These are phyloP conservation scores for Amblyraja radiata DNA, from an alignment of 2,797 vertebrate genomes.

Conservation along the genomic window DNA sequence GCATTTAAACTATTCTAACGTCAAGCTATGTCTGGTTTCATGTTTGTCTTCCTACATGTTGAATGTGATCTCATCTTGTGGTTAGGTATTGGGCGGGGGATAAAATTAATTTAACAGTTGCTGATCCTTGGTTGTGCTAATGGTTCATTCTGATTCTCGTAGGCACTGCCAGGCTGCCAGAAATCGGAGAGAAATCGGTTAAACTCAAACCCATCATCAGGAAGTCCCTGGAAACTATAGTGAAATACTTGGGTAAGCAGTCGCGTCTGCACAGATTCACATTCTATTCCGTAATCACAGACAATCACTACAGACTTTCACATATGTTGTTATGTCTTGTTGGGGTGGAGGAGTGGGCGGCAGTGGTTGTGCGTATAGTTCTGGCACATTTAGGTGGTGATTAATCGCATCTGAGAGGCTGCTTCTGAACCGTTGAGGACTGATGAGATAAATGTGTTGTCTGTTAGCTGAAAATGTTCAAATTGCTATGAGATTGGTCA, in stretches of 20 bases:
- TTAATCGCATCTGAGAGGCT: background rate
- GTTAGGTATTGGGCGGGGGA: background rate
- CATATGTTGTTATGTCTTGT: background rate
- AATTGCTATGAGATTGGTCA: background rate
- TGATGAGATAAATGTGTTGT: background rate
- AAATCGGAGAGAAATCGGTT: slow-evolving; percentile 31
- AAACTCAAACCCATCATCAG: slow-evolving; percentile 39
- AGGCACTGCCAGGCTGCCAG: slow-evolving; percentile 40
- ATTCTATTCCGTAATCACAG: background rate
- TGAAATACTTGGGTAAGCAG: slow-evolving; percentile 40
- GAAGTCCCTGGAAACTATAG: slow-evolving; percentile 41
- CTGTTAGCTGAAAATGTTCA: background rate
- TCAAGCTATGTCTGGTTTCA: no score
- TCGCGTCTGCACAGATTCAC: background rate
- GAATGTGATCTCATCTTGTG: background rate
- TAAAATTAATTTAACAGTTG: background rate
- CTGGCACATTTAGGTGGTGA: background rate
- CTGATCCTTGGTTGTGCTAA: background rate
- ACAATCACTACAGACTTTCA: background rate
- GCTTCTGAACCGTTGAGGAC: background rate
- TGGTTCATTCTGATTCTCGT: background rate
- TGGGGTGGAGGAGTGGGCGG: background rate
- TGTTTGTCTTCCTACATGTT: background rate
- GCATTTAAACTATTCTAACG: no score
- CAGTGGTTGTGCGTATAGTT: background rate